Conservation (phyloP, 2,797 vertebrate species). For the Hippocampus kuda region DNA sequence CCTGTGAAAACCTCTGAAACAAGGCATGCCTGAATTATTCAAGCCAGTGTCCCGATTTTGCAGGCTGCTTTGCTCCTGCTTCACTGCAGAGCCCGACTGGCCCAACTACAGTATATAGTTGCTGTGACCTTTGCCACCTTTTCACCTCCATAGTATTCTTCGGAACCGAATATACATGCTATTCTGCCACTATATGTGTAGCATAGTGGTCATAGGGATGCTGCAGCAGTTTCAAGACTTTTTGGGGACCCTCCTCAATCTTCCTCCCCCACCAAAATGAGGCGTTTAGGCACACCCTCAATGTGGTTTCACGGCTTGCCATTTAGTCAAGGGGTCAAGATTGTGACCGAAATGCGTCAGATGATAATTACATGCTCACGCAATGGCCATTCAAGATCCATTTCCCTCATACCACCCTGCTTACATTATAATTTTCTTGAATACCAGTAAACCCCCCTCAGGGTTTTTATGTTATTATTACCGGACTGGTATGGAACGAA, state of each 20-base stretch:
- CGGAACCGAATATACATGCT: not conserved
- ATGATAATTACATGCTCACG: not conserved
- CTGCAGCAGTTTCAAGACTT: not conserved
- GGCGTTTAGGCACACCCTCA: not conserved
- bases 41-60: slow-evolving; percentile 53
- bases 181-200: not conserved
- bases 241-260: not conserved
- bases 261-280: not conserved
- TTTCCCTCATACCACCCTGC: not conserved
- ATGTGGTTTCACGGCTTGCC: not conserved
- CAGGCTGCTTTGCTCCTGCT: slow-evolving; percentile 32
- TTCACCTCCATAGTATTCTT: not conserved
- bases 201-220: not conserved
- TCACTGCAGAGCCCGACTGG: slow-evolving; percentile 29
- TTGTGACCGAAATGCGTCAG: not conserved
- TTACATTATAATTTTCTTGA: not conserved
- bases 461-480: not conserved
- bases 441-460: not conserved
- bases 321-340: not conserved
- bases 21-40: slow-evolving; percentile 65
- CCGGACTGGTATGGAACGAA: not conserved
- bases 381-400: not conserved
- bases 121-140: not conserved
- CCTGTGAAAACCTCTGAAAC: slow-evolving; percentile 67
- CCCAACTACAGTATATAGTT: not conserved